Evolutionary conservation across 2,888 invertebrate genomes (phyloP).

Genomic region (Chrysomela aeneicollis): DNA sequence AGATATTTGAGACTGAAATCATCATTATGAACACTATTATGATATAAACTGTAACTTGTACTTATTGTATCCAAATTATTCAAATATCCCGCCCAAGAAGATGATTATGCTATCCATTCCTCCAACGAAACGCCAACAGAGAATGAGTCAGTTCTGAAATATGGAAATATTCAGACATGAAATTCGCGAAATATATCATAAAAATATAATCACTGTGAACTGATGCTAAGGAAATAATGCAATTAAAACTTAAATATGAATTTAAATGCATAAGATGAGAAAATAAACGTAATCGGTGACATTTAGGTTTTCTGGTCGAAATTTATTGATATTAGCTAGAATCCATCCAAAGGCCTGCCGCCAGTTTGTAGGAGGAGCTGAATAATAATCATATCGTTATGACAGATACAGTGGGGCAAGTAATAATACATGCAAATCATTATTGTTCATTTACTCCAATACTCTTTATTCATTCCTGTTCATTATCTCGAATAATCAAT

Average conservation of each 20-base stretch:
- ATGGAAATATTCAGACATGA: background rate
- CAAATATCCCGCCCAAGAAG: background rate
- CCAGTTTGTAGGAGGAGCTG: slow-evolving; percentile 36
- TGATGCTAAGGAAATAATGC: slow-evolving; percentile 33
- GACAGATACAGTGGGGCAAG: background rate
- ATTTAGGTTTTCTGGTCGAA: slow-evolving; percentile 34
- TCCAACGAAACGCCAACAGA: background rate
- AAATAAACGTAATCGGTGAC: slow-evolving; percentile 38
- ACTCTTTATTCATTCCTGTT: too few species aligned
- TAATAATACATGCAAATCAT: background rate
- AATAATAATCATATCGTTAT: slow-evolving; percentile 30
- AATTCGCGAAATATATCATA: slow-evolving; percentile 1
- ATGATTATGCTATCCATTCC: background rate
- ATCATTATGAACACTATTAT: too few species aligned
- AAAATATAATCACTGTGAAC: slow-evolving; percentile 20
- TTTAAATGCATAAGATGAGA: slow-evolving; percentile 41
- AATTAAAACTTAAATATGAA: slow-evolving; percentile 41
- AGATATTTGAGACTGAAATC: too few species aligned
- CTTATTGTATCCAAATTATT: background rate
- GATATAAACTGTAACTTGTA: too few species aligned
- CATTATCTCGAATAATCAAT: too few species aligned
- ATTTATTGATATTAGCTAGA: slow-evolving; percentile 40
- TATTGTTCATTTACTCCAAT: too few species aligned
- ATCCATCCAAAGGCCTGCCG: slow-evolving; percentile 37
- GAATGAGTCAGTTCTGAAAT: slow-evolving; percentile 3